These are phyloP conservation scores for Pogonus chalceus DNA, from an alignment of 1,140 invertebrate genomes.

Conservation along the genomic window DNA sequence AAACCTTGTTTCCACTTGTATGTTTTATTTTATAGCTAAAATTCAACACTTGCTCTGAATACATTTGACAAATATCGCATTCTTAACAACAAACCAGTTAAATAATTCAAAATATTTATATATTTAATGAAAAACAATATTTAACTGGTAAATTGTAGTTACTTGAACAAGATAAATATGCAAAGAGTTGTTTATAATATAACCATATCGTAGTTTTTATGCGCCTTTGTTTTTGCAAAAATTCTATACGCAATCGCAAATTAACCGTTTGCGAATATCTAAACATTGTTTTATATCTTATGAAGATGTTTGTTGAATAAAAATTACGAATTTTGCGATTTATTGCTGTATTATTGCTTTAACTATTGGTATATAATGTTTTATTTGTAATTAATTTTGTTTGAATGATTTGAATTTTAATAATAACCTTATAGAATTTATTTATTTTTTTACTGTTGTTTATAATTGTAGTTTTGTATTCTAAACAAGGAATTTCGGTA, in stretches of 20 bases:
- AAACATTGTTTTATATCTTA: not conserved
- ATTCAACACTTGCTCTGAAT: slow-evolving; percentile 4
- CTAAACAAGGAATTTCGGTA: no score
- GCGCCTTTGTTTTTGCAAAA: not conserved
- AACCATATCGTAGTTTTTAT: not conserved
- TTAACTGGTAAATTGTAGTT: not conserved
- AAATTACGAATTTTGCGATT: not conserved
- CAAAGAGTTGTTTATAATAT: not conserved
- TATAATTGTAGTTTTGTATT: no score
- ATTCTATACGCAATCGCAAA: not conserved
- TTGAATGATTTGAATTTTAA: no score
- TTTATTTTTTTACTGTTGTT: no score
- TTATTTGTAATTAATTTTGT: no score
- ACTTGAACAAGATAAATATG: not conserved
- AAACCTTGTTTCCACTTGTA: no score
- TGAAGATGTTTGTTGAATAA: not conserved
- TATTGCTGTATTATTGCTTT: not conserved
- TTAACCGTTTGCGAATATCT: not conserved
- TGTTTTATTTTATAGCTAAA: not conserved
- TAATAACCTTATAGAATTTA: no score
- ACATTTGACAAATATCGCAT: slow-evolving; percentile 1
- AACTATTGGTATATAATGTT: not conserved
- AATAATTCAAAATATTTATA: not conserved
- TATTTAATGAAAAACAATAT: not conserved
- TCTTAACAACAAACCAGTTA: not conserved